Evolutionary conservation across 2,113 vertebrate genomes (phyloP).

Genomic region (Ctenodactylus gundi): DNA sequence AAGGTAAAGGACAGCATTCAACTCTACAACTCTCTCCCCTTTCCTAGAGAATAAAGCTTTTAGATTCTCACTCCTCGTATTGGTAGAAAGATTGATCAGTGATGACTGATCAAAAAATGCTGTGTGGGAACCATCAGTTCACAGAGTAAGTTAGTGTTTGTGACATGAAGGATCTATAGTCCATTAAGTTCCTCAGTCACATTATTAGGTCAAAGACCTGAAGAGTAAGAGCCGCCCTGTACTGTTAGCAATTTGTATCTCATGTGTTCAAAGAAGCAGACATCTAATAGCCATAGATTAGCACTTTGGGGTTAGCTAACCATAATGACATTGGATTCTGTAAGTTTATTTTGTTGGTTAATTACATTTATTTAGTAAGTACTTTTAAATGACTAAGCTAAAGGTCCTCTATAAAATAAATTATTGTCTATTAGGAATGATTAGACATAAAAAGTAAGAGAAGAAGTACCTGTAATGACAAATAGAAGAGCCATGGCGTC

Average conservation of each 20-base stretch:
- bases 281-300: neutral
- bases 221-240: neutral
- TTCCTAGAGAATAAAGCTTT: neutral
- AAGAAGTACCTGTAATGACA: neutral
- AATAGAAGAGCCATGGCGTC: neutral
- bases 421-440: constrained; percentile 29
- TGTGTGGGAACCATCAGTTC: too few relatives aligned
- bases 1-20: constrained; percentile 84
- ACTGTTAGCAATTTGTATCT: neutral
- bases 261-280: constrained; percentile 2
- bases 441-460: constrained; percentile 11
- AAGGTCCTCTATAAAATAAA: neutral
- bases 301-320: neutral
- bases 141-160: too few relatives aligned
- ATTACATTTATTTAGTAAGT: neutral
- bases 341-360: constrained; percentile 33
- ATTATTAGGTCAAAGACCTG: neutral
- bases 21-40: neutral
- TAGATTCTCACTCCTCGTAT: too few relatives aligned
- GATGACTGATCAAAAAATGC: neutral
- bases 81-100: neutral
- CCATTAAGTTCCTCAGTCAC: neutral
- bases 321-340: neutral
- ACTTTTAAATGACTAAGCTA: neutral
- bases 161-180: neutral